These are phyloP conservation scores for Rotaria socialis DNA, from an alignment of 2,888 invertebrate species.

Conservation along the genomic window DNA sequence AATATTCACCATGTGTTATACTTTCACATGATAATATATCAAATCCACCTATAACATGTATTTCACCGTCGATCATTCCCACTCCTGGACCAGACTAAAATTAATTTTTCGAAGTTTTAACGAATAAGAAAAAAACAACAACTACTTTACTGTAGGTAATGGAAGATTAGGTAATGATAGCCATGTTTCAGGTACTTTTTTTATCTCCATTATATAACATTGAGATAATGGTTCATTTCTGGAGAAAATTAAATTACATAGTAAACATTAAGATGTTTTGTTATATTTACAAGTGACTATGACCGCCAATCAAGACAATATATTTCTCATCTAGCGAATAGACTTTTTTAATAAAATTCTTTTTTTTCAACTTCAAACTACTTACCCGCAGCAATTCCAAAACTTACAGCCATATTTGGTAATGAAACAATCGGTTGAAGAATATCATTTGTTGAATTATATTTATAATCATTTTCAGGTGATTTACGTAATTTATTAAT, in stretches of 20 bases:
- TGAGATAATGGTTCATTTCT: neutral
- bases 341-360: too few species aligned
- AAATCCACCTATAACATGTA: constrained; percentile 27
- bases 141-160: neutral
- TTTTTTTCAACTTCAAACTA: too few species aligned
- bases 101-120: neutral
- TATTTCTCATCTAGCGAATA: neutral
- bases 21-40: neutral
- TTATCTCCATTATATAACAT: neutral
- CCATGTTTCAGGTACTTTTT: neutral
- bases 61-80: neutral
- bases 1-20: constrained; percentile 16
- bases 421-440: neutral
- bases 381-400: neutral
- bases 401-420: neutral
- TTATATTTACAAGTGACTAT: neutral
- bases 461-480: neutral
- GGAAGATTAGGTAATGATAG: neutral
- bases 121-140: neutral
- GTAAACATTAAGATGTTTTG: neutral
- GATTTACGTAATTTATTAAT: neutral
- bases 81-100: constrained; percentile 12
- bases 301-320: neutral
- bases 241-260: neutral
- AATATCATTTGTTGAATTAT: neutral